Percentiles rank a stretch among this genome's conserved stretches.
These are phyloP conservation scores for Acanthiza pusilla DNA, from an alignment of 2,797 vertebrate genomes.

Conservation along the genomic window DNA sequence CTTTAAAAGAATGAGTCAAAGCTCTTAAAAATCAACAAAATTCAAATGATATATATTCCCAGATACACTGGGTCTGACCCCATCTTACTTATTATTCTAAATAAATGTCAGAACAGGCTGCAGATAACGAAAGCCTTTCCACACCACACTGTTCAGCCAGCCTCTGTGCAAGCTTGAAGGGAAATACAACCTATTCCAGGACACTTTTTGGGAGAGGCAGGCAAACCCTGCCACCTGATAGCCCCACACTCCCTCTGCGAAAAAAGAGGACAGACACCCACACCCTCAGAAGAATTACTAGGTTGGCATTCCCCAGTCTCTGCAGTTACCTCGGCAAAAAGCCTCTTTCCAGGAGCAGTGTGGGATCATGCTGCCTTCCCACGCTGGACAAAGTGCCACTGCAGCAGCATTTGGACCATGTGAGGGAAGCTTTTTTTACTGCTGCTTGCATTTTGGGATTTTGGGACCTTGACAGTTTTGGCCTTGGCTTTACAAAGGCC, in stretches of 20 bases:
- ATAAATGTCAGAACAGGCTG: not conserved
- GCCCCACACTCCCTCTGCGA: not conserved
- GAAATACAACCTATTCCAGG: not conserved
- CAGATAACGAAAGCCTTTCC: not conserved
- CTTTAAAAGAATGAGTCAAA: not conserved
- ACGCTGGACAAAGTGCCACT: not conserved
- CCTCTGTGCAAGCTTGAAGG: not conserved
- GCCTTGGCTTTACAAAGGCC: not conserved
- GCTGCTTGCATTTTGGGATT: not conserved
- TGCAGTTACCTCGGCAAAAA: not conserved
- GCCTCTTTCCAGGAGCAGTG: not conserved
- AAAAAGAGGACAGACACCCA: not conserved
- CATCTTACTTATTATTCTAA: not conserved
- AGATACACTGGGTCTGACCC: not conserved
- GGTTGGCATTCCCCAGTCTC: not conserved
- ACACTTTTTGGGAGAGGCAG: not conserved
- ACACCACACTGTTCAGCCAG: not conserved
- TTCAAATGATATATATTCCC: not conserved
- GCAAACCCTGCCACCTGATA: not conserved
- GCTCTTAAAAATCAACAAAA: not conserved
- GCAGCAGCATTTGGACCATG: fast-evolving
- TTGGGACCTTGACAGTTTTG: not conserved
- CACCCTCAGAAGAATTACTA: not conserved
- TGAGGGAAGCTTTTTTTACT: not conserved
- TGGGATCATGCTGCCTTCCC: not conserved